Percentiles rank a stretch among this genome's conserved stretches.
phyloP scores from a whole-genome alignment of 2,113 vertebrate genomes.

The Sinocyclocheilus anshuiensis region DNA sequence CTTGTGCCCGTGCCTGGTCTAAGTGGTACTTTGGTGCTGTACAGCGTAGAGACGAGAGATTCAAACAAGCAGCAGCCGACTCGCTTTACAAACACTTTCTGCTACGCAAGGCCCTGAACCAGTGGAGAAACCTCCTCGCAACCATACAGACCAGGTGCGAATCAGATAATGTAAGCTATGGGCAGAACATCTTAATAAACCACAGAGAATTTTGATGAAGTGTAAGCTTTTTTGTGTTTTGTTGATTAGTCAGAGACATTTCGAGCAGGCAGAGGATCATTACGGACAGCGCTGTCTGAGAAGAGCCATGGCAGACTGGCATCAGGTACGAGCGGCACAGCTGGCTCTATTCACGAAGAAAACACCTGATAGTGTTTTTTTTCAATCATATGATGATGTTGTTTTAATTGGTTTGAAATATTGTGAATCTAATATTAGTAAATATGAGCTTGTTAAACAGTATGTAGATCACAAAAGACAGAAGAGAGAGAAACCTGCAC shows the following conservation, averaged over 20 bases:
- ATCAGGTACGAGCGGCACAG: constrained; percentile 62
- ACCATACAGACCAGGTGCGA: constrained; percentile 63
- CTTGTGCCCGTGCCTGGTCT: constrained; percentile 73
- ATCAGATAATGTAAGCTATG: background rate
- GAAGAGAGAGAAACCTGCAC: constrained; percentile 57
- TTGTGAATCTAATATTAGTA: constrained; percentile 55
- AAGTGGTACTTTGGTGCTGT: constrained; percentile 71
- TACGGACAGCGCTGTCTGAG: constrained; percentile 58
- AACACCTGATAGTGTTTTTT: background rate
- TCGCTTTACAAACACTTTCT: constrained; percentile 60
- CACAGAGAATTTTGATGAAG: background rate
- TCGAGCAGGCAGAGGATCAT: constrained; percentile 63
- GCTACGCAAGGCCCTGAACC: constrained; percentile 68
- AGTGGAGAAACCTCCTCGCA: constrained; percentile 76
- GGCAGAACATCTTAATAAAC: background rate
- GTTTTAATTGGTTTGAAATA: background rate
- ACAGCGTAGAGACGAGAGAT: constrained; percentile 65
- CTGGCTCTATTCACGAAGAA: background rate
- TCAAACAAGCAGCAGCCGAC: constrained; percentile 69
- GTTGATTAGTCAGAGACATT: constrained; percentile 62
- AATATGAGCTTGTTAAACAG: constrained; percentile 55
- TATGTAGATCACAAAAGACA: constrained; percentile 68
- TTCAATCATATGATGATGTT: background rate
- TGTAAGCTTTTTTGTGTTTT: constrained; percentile 20
- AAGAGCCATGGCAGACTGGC: constrained; percentile 68